Base-by-base conservation (phyloP, 2,113 vertebrate genomes). In the Gymnocephalus cernua region DNA sequence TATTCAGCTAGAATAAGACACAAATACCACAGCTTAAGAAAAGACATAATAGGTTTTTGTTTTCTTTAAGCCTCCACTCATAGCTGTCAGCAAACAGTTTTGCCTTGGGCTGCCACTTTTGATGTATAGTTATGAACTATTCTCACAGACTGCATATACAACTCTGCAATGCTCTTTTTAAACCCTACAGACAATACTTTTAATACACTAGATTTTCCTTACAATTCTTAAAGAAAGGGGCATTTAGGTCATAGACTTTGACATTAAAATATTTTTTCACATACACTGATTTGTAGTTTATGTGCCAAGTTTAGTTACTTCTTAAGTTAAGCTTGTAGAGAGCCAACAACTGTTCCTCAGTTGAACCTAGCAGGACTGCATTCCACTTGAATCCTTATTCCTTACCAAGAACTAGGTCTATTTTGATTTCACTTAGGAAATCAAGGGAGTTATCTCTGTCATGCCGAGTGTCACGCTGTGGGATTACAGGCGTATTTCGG, bases 401-500 rank as follows among this genome's bases (percentile, higher is more conserved):
- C 74, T 80, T 93, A 89, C 94, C 83, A 54, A 86, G 94, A 94
- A 94, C 65, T 27, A 6, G 56, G 58, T 88, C 94, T 94, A 93
- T 94, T 95, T 92, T 85, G 74, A 86, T 87, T 73, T 75, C 75
- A 73, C 89, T 87, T 58, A 85, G 91, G 83, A 90, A 89, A 88
- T 81, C 77, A 69, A 59, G 71, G 51, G 54, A 70, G 81, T 88
- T 88, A 84, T 88, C 90, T 75, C 79, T 66, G 88, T 87, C 86
- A 70, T 23, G 77, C 78, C 45, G 75, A 54, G 84, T 84, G 77
- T 93, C 90, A 82, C 84, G 74, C 93, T 92, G 51, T 62, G 82
- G 93, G 94, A 93, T 93, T 88, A 95, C 88, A 76, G 83, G 73
- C 88, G 90, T 94, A 90, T 91, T 94, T 92, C 70, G 81, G 86